Conservation (phyloP, 2,888 invertebrate genomes). For the Chrysodeixis includens region DNA sequence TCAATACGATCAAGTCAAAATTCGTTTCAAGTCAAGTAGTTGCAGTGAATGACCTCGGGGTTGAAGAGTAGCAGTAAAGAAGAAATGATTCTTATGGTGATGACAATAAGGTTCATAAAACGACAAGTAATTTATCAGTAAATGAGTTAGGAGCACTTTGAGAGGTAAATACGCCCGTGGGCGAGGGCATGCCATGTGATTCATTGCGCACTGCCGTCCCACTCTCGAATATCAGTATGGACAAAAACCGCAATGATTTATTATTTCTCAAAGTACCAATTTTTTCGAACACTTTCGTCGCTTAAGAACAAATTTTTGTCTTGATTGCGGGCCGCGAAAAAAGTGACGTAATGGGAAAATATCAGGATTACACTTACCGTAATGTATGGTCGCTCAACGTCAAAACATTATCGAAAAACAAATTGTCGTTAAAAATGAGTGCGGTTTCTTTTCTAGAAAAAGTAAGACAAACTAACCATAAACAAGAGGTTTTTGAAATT, state of each 20-base stretch:
- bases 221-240: constrained; percentile 67
- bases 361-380: constrained; percentile 36
- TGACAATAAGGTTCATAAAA: constrained; percentile 65
- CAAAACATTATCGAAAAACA: constrained; percentile 36
- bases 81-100: constrained; percentile 62
- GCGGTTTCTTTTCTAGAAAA: constrained; percentile 59
- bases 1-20: constrained; percentile 62
- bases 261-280: constrained; percentile 59
- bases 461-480: constrained; percentile 53
- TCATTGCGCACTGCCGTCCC: constrained; percentile 78
- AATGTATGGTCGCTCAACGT: constrained; percentile 23
- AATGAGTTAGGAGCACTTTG: constrained; percentile 71
- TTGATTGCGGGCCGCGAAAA: constrained; percentile 48
- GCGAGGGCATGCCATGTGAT: constrained; percentile 80
- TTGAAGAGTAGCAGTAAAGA: constrained; percentile 45
- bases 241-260: constrained; percentile 68
- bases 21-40: constrained; percentile 65
- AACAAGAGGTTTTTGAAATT: constrained; percentile 55
- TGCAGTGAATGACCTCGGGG: constrained; percentile 77
- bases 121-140: constrained; percentile 54
- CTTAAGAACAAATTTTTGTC: constrained; percentile 37
- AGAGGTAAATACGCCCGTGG: constrained; percentile 80
- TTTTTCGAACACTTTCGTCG: constrained; percentile 54
- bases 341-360: constrained; percentile 38
- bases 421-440: constrained; percentile 56